Evolutionary conservation across 2,113 vertebrate species (phyloP).

Genomic region (Mastomys natalensis): DNA sequence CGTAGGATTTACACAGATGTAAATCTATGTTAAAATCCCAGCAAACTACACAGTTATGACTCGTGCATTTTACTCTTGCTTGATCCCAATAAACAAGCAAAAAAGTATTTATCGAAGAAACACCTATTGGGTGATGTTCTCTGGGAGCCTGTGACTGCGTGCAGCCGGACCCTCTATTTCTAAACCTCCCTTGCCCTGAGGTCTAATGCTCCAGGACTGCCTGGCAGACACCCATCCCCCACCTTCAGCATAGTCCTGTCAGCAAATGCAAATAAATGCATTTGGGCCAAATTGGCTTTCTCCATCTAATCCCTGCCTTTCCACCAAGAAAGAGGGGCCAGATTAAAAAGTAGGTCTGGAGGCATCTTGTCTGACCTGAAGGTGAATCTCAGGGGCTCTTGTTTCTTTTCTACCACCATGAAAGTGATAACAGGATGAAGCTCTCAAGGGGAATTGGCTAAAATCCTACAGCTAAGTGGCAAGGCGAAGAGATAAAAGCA

Average conservation of each 20-base stretch:
- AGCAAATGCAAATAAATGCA: not conserved
- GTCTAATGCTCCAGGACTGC: not conserved
- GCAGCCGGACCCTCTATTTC: not conserved
- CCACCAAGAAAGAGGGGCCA: not conserved
- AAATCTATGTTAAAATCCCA: not conserved
- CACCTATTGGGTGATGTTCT: not conserved
- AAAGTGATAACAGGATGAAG: conserved; percentile 11
- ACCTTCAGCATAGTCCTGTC: not conserved
- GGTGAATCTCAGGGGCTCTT: conserved; percentile 21
- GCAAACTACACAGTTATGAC: not conserved
- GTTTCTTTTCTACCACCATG: not conserved
- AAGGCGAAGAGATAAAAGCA: not conserved
- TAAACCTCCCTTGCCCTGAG: not conserved
- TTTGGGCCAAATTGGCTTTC: not conserved
- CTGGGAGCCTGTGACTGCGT: not conserved
- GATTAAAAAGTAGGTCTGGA: not conserved
- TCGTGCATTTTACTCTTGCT: not conserved
- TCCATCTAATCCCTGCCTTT: not conserved
- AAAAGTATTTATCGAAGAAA: not conserved
- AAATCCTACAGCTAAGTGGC: conserved; percentile 21
- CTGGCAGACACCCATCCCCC: not conserved
- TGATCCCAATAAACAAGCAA: not conserved
- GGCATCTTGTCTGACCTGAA: not conserved
- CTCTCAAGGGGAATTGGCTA: conserved; percentile 58
- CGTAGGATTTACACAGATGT: not conserved